A percentile compares a stretch with the other conserved stretches of the same genome.
Evolutionary conservation across 2,888 invertebrate species (phyloP).

Genomic region (Torymus auratus): DNA sequence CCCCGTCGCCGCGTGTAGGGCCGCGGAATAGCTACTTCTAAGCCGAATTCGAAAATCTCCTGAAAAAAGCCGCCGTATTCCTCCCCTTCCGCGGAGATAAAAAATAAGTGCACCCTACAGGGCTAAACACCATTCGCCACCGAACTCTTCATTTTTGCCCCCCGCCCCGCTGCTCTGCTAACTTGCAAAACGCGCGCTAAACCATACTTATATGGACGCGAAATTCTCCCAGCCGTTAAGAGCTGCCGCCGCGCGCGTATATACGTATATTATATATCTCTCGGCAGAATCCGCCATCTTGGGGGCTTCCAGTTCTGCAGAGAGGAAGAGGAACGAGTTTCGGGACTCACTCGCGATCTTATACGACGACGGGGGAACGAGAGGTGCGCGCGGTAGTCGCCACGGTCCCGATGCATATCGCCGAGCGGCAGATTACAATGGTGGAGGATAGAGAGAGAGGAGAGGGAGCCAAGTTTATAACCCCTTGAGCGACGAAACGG

Average conservation of each 20-base stretch:
- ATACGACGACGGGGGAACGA: no score
- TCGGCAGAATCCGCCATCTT: constrained; percentile 37
- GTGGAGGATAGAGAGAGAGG: neutral
- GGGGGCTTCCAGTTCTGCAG: neutral
- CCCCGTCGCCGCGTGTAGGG: no score
- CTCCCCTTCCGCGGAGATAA: constrained; percentile 21
- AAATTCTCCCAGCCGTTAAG: constrained; percentile 45
- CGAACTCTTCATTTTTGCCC: constrained; percentile 31
- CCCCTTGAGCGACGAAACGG: constrained; percentile 23
- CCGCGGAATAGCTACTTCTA: neutral
- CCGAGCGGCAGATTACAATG: constrained; percentile 41
- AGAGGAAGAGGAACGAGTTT: constrained; percentile 40
- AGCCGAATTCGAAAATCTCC: constrained; percentile 5
- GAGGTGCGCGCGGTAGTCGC: no score
- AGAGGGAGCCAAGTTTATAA: neutral
- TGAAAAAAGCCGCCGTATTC: constrained; percentile 15
- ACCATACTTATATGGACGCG: constrained; percentile 50
- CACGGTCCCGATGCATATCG: constrained; percentile 32
- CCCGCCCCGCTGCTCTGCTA: neutral
- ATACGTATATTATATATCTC: no score
- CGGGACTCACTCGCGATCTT: constrained; percentile 1
- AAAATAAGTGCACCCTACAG: constrained; percentile 39
- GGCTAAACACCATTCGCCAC: constrained; percentile 35
- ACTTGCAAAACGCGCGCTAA: constrained; percentile 32
- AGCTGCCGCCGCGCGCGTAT: no score